phyloP scores from a whole-genome alignment of 2,888 invertebrate genomes.

The Ceramica pisi region DNA sequence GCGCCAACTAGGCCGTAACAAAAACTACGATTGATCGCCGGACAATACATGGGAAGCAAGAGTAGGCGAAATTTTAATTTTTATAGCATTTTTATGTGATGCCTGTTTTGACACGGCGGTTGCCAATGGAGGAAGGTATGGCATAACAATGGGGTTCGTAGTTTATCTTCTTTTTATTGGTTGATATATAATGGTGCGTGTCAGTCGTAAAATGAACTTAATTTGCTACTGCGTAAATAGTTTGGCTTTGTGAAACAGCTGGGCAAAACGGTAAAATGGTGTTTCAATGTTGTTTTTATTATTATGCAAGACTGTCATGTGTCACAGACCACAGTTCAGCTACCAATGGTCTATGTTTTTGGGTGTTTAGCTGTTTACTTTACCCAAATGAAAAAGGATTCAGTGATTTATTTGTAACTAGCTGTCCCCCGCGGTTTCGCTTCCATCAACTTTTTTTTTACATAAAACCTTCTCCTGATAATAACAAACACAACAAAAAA shows the following conservation, averaged over 20 bases:
- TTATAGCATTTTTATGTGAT: constrained; percentile 58
- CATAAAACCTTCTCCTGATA: too few relatives aligned
- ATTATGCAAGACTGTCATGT: not conserved
- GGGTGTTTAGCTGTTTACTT: too few relatives aligned
- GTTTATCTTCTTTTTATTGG: constrained; percentile 52
- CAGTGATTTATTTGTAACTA: too few relatives aligned
- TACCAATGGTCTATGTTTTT: too few relatives aligned
- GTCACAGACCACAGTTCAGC: too few relatives aligned
- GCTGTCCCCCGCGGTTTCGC: too few relatives aligned
- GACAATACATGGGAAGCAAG: constrained; percentile 47
- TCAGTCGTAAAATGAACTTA: constrained; percentile 26
- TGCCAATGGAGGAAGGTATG: constrained; percentile 7
- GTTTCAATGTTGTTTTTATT: not conserved
- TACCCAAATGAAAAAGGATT: too few relatives aligned
- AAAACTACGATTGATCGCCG: constrained; percentile 50
- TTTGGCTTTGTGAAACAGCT: constrained; percentile 5
- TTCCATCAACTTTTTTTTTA: too few relatives aligned
- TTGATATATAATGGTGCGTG: constrained; percentile 7
- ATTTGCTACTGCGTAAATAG: constrained; percentile 13
- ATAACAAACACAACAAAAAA: too few relatives aligned
- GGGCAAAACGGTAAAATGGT: not conserved
- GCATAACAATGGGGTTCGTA: constrained; percentile 24
- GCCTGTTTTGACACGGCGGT: constrained; percentile 37
- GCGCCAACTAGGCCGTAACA: constrained; percentile 50
- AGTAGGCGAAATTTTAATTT: constrained; percentile 58